Evolutionary conservation across 2,113 vertebrate genomes (phyloP), one percentile per base, ranked within the genome.

Genomic region (Perccottus glenii): DNA sequence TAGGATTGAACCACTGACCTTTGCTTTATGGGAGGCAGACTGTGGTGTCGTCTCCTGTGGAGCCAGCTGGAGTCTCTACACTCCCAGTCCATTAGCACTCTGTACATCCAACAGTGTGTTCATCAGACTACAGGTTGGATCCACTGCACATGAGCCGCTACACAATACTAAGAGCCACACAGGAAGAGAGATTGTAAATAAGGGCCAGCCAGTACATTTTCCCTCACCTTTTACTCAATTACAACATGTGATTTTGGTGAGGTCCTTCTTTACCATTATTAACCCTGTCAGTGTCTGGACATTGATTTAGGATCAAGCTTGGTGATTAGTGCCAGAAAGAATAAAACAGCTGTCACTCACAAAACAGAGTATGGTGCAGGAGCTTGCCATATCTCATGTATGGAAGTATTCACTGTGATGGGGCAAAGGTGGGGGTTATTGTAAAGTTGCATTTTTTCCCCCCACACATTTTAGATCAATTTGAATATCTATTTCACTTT

Each of bases 231-330:
- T 35, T 51, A 48, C 15, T 32, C 11, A 2, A 47, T 16, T 47
- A 64, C 19, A 56, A 84, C 84, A 63, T 64, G 61, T 84, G 82
- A 16, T 65, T 63, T 33, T 71, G 1, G 73, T 68, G 75, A 88
- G 83, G 70, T 77, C 74, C 71, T 76, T 61, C 81, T 88, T 75
- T 72, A 81, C 87, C 80, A 70, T 83, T 91, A 91, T 91, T 88
- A 89, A 82, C 77, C 80, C 73, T 78, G 56, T 69, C 69, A 87
- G 83, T 90, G 84, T 91, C 88, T 84, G 64, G 68, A 73, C 81
- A 85, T 90, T 90, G 91, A 77, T 81, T 67, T 89, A 90, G 82
- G 82, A 91, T 88, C 86, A 85, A 91, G 87, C 87, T 85, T 81
- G 78, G 78, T 90, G 82, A 90, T 90, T 92, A 90, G 85, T 88